A percentile compares a stretch with the other conserved stretches of the same genome.
Evolutionary conservation across 2,113 vertebrate species (phyloP).

Genomic region (Pterocles burchelli): DNA sequence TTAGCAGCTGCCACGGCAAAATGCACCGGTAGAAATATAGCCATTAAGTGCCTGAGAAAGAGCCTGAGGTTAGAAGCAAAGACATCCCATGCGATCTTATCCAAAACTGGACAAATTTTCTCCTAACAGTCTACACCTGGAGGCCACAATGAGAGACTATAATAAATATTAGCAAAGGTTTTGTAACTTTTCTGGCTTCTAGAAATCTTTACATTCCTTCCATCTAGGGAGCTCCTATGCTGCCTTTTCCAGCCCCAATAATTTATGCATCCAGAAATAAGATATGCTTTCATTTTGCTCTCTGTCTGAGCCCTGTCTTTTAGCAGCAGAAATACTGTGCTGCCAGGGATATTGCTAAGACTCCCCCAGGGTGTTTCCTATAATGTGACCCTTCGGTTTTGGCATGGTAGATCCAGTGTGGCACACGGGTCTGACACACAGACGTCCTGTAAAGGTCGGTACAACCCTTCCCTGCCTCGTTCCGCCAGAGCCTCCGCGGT

Average conservation of each 20-base stretch:
- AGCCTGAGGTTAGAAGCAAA: slow-evolving; percentile 24
- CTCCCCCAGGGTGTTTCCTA: neutral
- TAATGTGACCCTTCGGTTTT: neutral
- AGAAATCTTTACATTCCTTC: neutral
- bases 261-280: neutral
- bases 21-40: slow-evolving; percentile 19
- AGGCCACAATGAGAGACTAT: neutral
- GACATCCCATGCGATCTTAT: neutral
- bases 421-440: neutral
- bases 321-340: neutral
- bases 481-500: fast-evolving
- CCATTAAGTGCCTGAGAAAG: slow-evolving; percentile 62
- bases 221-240: neutral
- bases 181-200: neutral
- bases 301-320: neutral
- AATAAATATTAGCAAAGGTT: neutral
- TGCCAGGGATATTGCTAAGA: neutral
- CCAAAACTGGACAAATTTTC: neutral
- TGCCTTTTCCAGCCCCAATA: neutral
- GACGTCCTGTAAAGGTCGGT: neutral
- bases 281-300: neutral
- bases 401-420: neutral
- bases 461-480: neutral
- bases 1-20: neutral
- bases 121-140: neutral